Evolutionary conservation across 1,140 invertebrate species (phyloP).

Genomic region (Drosophila nebulosa): DNA sequence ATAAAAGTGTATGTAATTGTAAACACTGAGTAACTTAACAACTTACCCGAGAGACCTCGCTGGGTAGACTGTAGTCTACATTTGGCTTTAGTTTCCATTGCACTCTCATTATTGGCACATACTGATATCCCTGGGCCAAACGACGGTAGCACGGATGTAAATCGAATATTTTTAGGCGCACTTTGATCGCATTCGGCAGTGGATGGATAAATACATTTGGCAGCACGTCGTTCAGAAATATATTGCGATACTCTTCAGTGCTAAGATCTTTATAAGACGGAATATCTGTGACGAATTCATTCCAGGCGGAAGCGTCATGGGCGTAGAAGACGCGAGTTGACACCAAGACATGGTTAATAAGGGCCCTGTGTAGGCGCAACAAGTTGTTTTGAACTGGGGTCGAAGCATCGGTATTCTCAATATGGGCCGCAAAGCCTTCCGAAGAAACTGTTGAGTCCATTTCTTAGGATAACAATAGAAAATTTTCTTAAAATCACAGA

Average conservation of each 20-base stretch:
- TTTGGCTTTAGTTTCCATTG: not conserved
- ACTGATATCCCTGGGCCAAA: constrained; percentile 21
- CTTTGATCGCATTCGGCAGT: not conserved
- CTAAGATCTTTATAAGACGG: constrained; percentile 9
- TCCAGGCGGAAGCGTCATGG: constrained; percentile 15
- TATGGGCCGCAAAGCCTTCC: not conserved
- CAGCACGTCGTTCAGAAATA: constrained; percentile 15
- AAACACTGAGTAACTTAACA: not conserved
- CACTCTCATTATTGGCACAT: not conserved
- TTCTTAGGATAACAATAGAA: too few species aligned
- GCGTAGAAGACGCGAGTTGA: constrained; percentile 20
- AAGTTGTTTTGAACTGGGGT: not conserved
- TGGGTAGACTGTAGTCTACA: constrained; percentile 7
- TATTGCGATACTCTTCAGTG: not conserved
- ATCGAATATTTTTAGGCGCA: constrained; percentile 17
- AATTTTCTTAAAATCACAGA: too few species aligned
- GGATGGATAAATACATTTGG: constrained; percentile 14
- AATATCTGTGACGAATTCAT: not conserved
- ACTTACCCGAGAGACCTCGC: not conserved
- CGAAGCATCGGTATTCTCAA: not conserved
- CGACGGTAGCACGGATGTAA: constrained; percentile 18
- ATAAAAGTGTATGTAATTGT: not conserved
- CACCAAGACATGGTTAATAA: constrained; percentile 12
- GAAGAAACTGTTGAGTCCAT: not conserved
- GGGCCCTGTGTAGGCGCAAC: not conserved